phyloP scores from a whole-genome alignment of 2,113 vertebrate genomes.

The Buteo buteo region DNA sequence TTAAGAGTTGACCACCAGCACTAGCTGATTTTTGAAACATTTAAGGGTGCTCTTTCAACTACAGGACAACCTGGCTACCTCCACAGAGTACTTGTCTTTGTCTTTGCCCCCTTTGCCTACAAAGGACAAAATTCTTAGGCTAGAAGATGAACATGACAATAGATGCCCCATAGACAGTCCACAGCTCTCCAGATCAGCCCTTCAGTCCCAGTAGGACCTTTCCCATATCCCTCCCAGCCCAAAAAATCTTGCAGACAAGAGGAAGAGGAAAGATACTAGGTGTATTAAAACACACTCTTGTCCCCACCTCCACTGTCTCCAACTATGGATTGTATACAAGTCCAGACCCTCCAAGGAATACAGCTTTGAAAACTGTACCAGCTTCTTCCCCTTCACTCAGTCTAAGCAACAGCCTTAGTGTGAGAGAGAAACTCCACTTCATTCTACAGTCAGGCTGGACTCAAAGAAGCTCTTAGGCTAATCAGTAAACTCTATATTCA shows the following conservation, averaged over 20 bases:
- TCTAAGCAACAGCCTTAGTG: neutral
- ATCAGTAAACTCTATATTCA: neutral
- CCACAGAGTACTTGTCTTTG: neutral
- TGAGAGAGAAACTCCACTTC: neutral
- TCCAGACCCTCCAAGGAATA: neutral
- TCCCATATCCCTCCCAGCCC: too few species aligned
- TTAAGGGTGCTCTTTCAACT: neutral
- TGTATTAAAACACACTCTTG: neutral
- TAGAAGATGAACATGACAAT: neutral
- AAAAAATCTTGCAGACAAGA: neutral
- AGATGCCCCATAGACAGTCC: neutral
- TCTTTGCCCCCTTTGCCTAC: neutral
- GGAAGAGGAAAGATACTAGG: neutral
- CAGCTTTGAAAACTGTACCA: neutral
- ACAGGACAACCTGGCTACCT: neutral
- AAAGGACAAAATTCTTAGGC: neutral
- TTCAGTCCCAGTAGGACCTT: neutral
- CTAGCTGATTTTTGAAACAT: neutral
- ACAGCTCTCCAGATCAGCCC: neutral
- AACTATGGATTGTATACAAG: neutral
- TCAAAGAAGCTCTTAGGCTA: neutral
- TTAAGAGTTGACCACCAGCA: neutral
- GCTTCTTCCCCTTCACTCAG: neutral
- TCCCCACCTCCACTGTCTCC: neutral
- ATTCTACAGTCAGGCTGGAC: neutral